Base-by-base conservation (phyloP, 1,140 invertebrate species). In the Bilobella aurantiaca region DNA sequence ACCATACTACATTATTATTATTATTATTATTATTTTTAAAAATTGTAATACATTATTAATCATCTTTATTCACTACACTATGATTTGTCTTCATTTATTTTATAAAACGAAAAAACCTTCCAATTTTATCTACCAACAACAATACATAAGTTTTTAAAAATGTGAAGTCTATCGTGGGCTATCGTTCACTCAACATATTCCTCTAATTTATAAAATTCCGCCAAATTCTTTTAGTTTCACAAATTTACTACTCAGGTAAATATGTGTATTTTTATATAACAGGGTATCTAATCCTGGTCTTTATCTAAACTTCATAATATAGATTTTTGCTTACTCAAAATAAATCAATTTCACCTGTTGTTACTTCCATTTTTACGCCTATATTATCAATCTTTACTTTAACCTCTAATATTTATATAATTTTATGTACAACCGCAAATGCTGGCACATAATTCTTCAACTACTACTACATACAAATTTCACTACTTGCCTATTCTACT, bases 231-330 rank as follows among this genome's bases (percentile, higher is more conserved):
- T 81, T 77, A 79, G 74, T 81, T 82, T 81, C 67, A 79, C 73
- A 77, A 75, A 79, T 77, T 74, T 82, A 80, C 73, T 80, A 79
- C 74, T 76, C 75, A 74, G 76, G 73, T 73, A 72, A 53, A 14
- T 63, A 67, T 72, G 71, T 73, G 77, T 77, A 75, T 73, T 73
- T 75, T 75, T 73, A 69, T 75, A 82, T 83, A 83, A 82, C 81
- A 80, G 81, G 79, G 83, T 84, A 84, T 84, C 81, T 84, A 84
- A 84, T 84, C 81, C 82, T 81, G 80, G 77, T 82, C 23, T 16
- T 53, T 72, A 71, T 75, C 65, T 53, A 69, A 75, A 75, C 76
- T 74, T 75, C 75, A 69, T 75, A 75, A 74, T 73, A 73, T 74
- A 66, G 70, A 74, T 75, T 58, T 60, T 71, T 71, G 66, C 63